Base-by-base conservation (phyloP, 2,888 invertebrate species). In the Limenitis camilla region DNA sequence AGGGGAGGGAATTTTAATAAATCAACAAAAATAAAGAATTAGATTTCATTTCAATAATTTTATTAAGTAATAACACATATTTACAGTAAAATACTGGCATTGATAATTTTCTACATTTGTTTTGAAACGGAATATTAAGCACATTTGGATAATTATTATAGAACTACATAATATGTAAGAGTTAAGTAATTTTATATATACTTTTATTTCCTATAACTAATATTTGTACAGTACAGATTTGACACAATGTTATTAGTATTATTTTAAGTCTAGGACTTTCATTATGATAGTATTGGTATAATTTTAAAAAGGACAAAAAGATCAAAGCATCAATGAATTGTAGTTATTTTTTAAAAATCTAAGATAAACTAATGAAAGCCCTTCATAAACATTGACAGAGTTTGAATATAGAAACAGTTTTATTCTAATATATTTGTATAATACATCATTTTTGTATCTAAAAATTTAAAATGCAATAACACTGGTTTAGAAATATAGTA, bases 51-150 rank as follows among this genome's bases (percentile, higher is more conserved):
- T 78, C 69, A 69, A 66, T 61, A 56, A 65, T 75, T 83, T 82
- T 83, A 85, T 78, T 83, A 84, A 84, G n/a, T n/a, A n/a, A n/a
- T n/a, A n/a, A n/a, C 81, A 85, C 82, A 81, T 85, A 85, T 86
- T 81, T 86, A 86, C 84, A 85, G 73, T 84, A 79, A 79, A 86
- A 86, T 86, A 86, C 86, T 86, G 86, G 85, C 83, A 80, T 82
- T 78, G 72, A 82, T 76, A 74, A 73, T 74, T 74, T 72, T 70
- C 68, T 72, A 72, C 66, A 71, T 62, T 69, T 69, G 64, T 65
- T 68, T 71, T 70, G 61, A 65, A 68, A 65, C 62, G 60, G 68
- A 56, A 63, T 58, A 58, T 55, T 58, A 58, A 58, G 58, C 58
- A 58, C 55, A 58, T 53, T 52, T 48, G 52, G 31, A 53, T 55